phyloP scores from a whole-genome alignment of 1,140 invertebrate genomes.

The Centruroides vittatus region DNA sequence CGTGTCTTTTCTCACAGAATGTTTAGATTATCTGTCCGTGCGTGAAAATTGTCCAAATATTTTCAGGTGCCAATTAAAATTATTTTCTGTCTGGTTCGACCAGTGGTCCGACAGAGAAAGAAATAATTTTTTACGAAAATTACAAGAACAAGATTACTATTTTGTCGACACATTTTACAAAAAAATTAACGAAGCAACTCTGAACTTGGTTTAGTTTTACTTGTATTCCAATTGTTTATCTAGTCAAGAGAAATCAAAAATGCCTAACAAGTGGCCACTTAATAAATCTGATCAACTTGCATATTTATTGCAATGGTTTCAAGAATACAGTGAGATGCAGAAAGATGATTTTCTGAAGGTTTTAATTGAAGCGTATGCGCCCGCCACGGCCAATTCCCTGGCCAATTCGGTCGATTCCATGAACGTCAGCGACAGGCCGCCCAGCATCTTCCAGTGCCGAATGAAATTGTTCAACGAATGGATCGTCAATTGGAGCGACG shows the following conservation, averaged over 20 bases:
- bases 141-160: constrained; percentile 1
- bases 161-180: neutral
- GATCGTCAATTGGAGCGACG: constrained; percentile 61
- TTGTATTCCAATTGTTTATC: neutral
- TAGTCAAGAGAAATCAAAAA: neutral
- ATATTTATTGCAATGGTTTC: constrained; percentile 71
- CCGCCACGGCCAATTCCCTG: constrained; percentile 5
- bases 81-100: constrained; percentile 10
- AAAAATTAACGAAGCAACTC: neutral
- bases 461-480: constrained; percentile 77
- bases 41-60: neutral
- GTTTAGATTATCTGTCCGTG: constrained; percentile 1
- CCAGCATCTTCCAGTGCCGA: constrained; percentile 73
- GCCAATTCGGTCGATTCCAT: constrained; percentile 11
- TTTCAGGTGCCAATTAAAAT: constrained; percentile 10
- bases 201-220: neutral
- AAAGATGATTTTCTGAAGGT: constrained; percentile 64
- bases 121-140: constrained; percentile 2
- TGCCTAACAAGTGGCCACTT: constrained; percentile 13
- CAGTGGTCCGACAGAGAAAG: constrained; percentile 3
- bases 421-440: constrained; percentile 39
- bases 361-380: constrained; percentile 39
- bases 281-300: constrained; percentile 37
- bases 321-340: constrained; percentile 75
- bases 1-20: neutral